Base-by-base conservation (phyloP, 1,140 invertebrate species). In the Drosophila nigromelanica region DNA sequence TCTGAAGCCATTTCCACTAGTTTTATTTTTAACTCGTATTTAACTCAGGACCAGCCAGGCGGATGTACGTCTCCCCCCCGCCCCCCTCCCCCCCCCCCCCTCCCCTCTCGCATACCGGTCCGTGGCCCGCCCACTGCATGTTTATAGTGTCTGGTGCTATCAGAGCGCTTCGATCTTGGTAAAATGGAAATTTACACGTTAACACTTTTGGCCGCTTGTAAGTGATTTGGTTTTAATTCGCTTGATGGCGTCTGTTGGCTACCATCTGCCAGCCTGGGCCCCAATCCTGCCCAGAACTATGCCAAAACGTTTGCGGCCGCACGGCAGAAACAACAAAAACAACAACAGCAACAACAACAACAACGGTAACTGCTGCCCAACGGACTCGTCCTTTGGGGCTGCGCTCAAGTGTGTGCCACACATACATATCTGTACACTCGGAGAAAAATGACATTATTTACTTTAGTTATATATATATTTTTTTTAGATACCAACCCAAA, bases 141-240 rank as follows among this genome's bases (percentile, higher is more conserved):
- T 86, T 81, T 86, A 87, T 82, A 66, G 76, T 89, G 74, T 87
- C 79, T 87, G 75, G 54, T 69, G 72, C 72, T 87, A 87, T 87
- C 82, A 71, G 76, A 73, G 75, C 58, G 71, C 82, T 87, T 87
- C 82, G 82, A 87, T 87, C 82, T 87, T 83, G 79, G 76, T 86
- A 87, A 87, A 58, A 87, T 87, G 82, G 83, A 87, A 87, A 87
- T 87, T 87, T 87, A 87, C 82, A 87, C 82, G 82, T 87, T 87
- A 87, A 87, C 82, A 87, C 83, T 87, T 87, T 87, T 89, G 81
- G 82, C 82, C 82, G 83, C 83, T 87, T 89, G 82, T 87, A 87
- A 87, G 83, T 87, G 82, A 87, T 87, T 87, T 87, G 82, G 82
- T 89, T 87, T 87, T 87, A 87, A 87, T 87, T 87, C 82, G 82